Conservation (phyloP, 1,140 invertebrate species). For the Elysia chlorotica region DNA sequence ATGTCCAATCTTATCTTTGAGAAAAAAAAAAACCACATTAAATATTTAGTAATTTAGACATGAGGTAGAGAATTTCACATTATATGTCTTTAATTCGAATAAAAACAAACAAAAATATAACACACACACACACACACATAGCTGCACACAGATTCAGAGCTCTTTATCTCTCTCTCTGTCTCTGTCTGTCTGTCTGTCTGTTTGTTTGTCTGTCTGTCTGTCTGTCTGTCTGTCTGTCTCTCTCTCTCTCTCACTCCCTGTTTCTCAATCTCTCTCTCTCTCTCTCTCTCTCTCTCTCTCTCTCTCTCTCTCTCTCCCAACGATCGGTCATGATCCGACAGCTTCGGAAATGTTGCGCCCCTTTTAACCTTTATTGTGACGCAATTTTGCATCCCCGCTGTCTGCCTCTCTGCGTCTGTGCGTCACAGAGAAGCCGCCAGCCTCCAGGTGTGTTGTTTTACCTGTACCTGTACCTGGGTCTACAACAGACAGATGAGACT, state of each 20-base stretch:
- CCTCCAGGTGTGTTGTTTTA: neutral
- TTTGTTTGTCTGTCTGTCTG: neutral
- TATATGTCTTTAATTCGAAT: too few species aligned
- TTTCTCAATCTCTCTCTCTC: neutral
- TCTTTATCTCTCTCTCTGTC: neutral
- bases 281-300: neutral
- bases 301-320: neutral
- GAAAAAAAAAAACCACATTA: too few species aligned
- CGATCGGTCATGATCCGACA: neutral
- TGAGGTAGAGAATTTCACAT: too few species aligned
- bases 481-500: neutral
- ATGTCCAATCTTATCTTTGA: too few species aligned
- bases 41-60: too few species aligned
- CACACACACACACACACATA: too few species aligned
- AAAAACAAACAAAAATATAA: too few species aligned
- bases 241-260: conserved; percentile 1
- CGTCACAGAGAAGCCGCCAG: neutral
- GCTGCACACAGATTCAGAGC: too few species aligned
- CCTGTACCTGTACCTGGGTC: neutral
- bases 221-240: neutral
- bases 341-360: neutral
- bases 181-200: conserved; percentile 4
- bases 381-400: neutral
- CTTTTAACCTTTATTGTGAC: neutral
- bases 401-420: neutral